Conservation (phyloP, 2,888 invertebrate species). For the Endotricha flammealis region DNA sequence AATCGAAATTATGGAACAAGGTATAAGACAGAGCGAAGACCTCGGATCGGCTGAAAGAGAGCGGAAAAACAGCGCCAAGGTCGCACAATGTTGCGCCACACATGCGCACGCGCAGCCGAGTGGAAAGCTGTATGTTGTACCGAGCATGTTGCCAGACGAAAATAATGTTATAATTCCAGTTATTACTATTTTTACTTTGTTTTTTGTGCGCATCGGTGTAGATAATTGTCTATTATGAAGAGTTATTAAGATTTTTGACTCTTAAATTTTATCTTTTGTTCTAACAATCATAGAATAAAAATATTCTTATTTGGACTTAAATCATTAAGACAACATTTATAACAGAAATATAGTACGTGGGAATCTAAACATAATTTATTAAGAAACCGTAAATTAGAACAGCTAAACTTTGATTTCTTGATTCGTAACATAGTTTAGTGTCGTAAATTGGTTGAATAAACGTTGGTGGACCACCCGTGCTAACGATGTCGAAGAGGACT, state of each 20-base stretch:
- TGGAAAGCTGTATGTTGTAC: slow-evolving; percentile 45
- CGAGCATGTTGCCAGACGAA: slow-evolving; percentile 2
- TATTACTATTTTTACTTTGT: background rate
- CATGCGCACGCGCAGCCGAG: slow-evolving; percentile 49
- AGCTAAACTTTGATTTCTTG: slow-evolving; percentile 18
- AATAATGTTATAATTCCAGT: background rate
- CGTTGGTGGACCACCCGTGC: slow-evolving; percentile 62
- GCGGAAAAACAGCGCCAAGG: slow-evolving; percentile 76
- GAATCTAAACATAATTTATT: too few relatives aligned
- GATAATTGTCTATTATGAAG: background rate
- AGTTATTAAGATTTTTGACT: too few relatives aligned
- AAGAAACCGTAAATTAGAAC: slow-evolving; percentile 23
- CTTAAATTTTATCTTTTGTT: too few relatives aligned
- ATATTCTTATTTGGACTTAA: too few relatives aligned
- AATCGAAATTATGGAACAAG: slow-evolving; percentile 30
- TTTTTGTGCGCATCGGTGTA: slow-evolving; percentile 21
- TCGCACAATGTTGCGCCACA: slow-evolving; percentile 57
- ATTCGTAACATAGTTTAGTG: slow-evolving; percentile 29
- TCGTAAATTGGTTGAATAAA: slow-evolving; percentile 43
- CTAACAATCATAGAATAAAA: too few relatives aligned
- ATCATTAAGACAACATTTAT: too few relatives aligned
- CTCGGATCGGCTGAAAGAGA: slow-evolving; percentile 70
- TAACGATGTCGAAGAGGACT: slow-evolving; percentile 54
- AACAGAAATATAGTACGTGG: too few relatives aligned
- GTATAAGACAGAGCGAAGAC: slow-evolving; percentile 42